Conservation (phyloP, 2,113 vertebrate genomes). For the Ceyx melanurus region DNA sequence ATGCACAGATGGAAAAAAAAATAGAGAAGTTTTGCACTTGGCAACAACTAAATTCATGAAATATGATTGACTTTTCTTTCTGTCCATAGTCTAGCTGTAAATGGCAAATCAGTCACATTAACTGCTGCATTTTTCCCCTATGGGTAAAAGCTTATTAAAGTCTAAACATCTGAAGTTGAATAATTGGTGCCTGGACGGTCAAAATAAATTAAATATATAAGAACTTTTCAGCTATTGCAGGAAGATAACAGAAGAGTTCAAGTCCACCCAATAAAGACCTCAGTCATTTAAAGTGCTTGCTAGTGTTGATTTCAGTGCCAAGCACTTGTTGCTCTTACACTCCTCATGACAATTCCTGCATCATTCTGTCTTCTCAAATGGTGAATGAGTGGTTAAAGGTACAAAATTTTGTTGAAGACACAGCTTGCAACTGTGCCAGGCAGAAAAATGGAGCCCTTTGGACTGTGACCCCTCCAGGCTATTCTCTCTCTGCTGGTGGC, state of each 20-base stretch:
- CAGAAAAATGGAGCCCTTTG: background rate
- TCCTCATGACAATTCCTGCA: background rate
- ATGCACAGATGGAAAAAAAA: background rate
- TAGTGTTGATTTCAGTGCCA: background rate
- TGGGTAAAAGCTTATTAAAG: slow-evolving; percentile 27
- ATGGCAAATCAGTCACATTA: background rate
- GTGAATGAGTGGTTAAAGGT: background rate
- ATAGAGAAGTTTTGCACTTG: background rate
- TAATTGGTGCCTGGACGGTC: background rate
- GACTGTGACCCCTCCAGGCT: background rate
- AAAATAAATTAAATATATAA: background rate
- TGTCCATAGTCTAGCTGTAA: background rate
- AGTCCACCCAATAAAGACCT: background rate
- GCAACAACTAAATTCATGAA: background rate
- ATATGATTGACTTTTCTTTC: background rate
- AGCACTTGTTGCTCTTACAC: background rate
- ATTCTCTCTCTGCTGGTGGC: background rate
- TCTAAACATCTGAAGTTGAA: background rate
- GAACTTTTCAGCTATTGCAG: background rate
- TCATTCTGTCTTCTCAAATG: background rate
- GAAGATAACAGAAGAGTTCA: background rate
- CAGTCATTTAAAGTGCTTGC: background rate
- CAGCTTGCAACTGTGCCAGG: background rate
- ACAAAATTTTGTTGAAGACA: background rate
- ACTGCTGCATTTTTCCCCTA: background rate